Base-by-base conservation (phyloP, 2,113 vertebrate species). In the Sarotherodon lohbergeri region DNA sequence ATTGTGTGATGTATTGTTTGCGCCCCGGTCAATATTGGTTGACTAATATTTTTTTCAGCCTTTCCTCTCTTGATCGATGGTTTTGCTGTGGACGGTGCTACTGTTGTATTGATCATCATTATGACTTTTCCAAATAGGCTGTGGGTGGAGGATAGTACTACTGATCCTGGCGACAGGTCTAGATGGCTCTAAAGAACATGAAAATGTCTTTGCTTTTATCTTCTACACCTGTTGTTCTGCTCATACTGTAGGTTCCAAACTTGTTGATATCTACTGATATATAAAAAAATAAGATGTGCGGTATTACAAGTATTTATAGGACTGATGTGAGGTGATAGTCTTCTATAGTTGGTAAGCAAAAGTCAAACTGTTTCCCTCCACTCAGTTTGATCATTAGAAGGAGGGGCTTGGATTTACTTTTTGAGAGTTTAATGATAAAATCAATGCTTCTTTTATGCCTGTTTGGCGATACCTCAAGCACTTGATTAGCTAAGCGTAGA, bases 11-110 rank as follows among this genome's bases (percentile, higher is more conserved):
- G 76, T 84, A 89, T 87, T 88, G 79, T 88, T 87, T 68, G 56
- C 43, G 22, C 80, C 39, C 13, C 12, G 10, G 89, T 89, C 90
- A 89, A 86, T 93, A 89, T 52, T 48, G 36, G 39, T 32, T 82
- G 85, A 87, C 66, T 59, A 73, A 85, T 78, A 43, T 13, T 87
- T 86, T 85, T 89, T 82, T 48, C 24, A 68, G 84, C 39, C 34
- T 88, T 85, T 83, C n/a, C 46, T 76, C 50, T 82, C 59, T 55
- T 94, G 94, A 95, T 91, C 50, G 80, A 95, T 95, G 88, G 82
- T 41, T 90, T 56, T 87, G 84, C 73, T 59, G 27, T 92, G 88
- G 76, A 79, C 48, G 54, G 55, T 54, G 43, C 61, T 61, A 19
- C 85, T 13, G 11, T 19, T 14, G 3, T 92, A 94, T 95, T 93